phyloP scores from a whole-genome alignment of 2,797 vertebrate species.

The Hemitrygon akajei region DNA sequence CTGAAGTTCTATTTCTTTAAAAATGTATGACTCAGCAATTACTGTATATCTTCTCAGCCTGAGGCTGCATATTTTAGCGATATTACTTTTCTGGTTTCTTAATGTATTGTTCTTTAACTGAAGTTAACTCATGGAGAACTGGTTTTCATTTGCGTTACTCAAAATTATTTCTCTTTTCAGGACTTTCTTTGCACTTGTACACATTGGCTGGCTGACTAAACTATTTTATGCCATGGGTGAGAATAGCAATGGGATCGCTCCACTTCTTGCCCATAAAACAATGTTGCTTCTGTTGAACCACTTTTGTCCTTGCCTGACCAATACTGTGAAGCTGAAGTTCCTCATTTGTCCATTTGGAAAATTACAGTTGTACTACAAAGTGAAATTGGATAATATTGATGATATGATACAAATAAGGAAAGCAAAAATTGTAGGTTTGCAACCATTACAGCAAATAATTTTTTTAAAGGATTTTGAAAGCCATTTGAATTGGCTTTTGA shows the following conservation, averaged over 20 bases:
- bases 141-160: not conserved
- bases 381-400: not conserved
- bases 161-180: not conserved
- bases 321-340: not conserved
- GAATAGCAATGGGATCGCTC: not conserved
- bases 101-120: not conserved
- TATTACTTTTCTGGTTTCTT: not conserved
- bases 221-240: not conserved
- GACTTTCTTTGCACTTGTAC: not conserved
- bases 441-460: not conserved
- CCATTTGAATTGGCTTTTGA: too few relatives aligned
- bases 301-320: not conserved
- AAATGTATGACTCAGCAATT: slow-evolving; percentile 11
- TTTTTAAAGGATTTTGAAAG: too few relatives aligned
- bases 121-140: not conserved
- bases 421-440: not conserved
- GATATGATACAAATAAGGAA: not conserved
- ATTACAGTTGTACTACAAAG: not conserved
- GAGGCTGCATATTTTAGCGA: not conserved
- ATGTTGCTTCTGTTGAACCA: not conserved
- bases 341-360: not conserved
- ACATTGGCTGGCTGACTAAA: not conserved
- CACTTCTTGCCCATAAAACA: not conserved
- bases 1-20: not conserved
- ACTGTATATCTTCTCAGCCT: not conserved